Base-by-base conservation (phyloP, 2,888 invertebrate species). In the Hydraecia micacea region DNA sequence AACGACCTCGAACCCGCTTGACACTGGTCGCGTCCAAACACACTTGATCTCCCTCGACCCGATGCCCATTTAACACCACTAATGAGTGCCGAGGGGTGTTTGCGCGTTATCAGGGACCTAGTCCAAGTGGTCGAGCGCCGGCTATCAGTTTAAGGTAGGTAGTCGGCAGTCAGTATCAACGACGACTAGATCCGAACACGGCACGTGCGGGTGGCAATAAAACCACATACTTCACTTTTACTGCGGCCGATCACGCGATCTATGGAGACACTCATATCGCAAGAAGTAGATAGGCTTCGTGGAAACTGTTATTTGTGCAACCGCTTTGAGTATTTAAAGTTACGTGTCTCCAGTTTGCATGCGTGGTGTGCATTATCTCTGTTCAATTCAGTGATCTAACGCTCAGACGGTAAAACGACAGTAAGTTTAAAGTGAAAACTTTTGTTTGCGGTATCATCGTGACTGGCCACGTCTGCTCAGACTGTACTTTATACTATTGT, bases 1-100 rank as follows among this genome's bases (percentile, higher is more conserved):
- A 83, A 70, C 88, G 94, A 90, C 95, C 95, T 94, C 95, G 94
- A 95, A 94, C 94, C 89, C 92, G 86, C 87, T 87, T 91, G 93
- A 93, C 94, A 93, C 93, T 92, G 92, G 88, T 86, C 80, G 88
- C 70, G 91, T 86, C 93, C 92, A 91, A 91, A 91, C 86, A 86
- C 84, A 87, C 89, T 90, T 88, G 93, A 87, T 91, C 91, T 91
- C 77, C 75, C 77, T 85, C 78, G 74, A 86, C 79, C 77, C 81
- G 79, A 79, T 77, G 82, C 39, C 71, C 73, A 86, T 85, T 79
- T 78, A 80, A 63, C 80, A 66, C 58, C 66, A 72, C 75, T 89
- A 87, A 88, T 88, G 77, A 84, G 52, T 73, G 78, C 73, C 79
- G 55, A 80, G 65, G 83, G 86, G 83, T 79, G 85, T 79, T 86